phyloP scores from a whole-genome alignment of 2,888 invertebrate species.

The Cryptocephalus primarius region DNA sequence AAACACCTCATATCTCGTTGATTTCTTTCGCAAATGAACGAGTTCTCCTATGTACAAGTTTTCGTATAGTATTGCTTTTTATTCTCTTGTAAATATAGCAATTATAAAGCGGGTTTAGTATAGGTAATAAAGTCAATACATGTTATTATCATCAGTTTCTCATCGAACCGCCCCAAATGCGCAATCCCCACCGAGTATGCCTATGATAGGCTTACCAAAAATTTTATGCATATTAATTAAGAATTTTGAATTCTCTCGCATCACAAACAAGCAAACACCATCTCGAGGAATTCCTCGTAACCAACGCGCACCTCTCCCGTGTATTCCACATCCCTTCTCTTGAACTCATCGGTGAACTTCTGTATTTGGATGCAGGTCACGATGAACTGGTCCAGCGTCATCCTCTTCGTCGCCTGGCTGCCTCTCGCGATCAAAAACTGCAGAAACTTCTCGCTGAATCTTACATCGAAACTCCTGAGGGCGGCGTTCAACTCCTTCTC shows the following conservation, averaged over 20 bases:
- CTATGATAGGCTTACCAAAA: too few relatives aligned
- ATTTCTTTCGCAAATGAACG: too few relatives aligned
- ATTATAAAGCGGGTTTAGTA: too few relatives aligned
- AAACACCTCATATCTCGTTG: too few relatives aligned
- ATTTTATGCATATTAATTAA: too few relatives aligned
- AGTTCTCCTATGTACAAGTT: too few relatives aligned
- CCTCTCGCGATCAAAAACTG: slow-evolving; percentile 25
- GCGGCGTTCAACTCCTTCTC: slow-evolving; percentile 27
- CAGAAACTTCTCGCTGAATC: slow-evolving; percentile 27
- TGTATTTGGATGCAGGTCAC: slow-evolving; percentile 36
- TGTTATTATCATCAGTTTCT: too few relatives aligned
- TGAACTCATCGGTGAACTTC: slow-evolving; percentile 32
- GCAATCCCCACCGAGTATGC: too few relatives aligned
- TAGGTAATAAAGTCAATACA: too few relatives aligned
- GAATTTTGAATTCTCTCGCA: neutral
- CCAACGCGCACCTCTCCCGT: slow-evolving; percentile 29
- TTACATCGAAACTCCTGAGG: slow-evolving; percentile 27
- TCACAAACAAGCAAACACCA: slow-evolving; percentile 25
- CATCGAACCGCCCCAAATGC: too few relatives aligned
- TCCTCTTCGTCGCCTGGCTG: slow-evolving; percentile 24
- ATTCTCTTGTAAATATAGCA: too few relatives aligned
- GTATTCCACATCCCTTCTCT: slow-evolving; percentile 26
- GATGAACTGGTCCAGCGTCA: slow-evolving; percentile 32
- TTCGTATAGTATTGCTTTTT: too few relatives aligned
- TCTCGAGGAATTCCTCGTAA: slow-evolving; percentile 32